Evolutionary conservation across 2,888 invertebrate species (phyloP).

Genomic region (Pachymerium ferrugineum): DNA sequence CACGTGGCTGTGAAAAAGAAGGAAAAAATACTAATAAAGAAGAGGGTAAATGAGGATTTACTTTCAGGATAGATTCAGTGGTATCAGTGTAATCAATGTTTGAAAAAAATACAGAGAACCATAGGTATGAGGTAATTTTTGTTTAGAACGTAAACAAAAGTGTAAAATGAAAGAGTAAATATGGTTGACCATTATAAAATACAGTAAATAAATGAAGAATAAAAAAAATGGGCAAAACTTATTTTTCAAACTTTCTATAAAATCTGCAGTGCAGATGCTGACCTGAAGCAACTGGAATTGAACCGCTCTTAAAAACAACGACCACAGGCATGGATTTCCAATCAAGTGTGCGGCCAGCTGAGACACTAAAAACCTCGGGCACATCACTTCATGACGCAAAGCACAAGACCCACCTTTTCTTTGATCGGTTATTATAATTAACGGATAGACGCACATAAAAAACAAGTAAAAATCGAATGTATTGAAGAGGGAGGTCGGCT

Average conservation of each 20-base stretch:
- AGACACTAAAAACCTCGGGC: neutral
- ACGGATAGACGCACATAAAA: neutral
- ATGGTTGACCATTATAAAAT: too few relatives aligned
- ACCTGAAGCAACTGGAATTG: neutral
- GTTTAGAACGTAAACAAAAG: too few relatives aligned
- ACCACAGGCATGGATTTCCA: slow-evolving; percentile 19
- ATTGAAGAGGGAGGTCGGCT: neutral
- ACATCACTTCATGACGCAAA: neutral
- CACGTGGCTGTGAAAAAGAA: neutral
- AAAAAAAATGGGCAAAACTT: too few relatives aligned
- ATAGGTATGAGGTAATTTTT: too few relatives aligned
- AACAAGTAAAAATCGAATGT: neutral
- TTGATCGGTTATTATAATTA: neutral
- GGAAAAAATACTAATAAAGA: neutral
- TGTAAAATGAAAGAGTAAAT: too few relatives aligned
- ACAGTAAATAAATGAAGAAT: too few relatives aligned
- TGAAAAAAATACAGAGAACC: neutral
- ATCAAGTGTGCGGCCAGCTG: slow-evolving; percentile 6
- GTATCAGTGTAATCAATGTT: too few relatives aligned
- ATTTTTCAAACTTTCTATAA: neutral
- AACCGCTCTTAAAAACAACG: slow-evolving; percentile 11
- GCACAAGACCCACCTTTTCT: neutral
- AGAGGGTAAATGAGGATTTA: neutral
- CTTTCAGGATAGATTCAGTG: too few relatives aligned
- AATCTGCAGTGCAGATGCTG: slow-evolving; percentile 5